Conservation (phyloP, 2,888 invertebrate genomes). For the Elysia crispata region DNA sequence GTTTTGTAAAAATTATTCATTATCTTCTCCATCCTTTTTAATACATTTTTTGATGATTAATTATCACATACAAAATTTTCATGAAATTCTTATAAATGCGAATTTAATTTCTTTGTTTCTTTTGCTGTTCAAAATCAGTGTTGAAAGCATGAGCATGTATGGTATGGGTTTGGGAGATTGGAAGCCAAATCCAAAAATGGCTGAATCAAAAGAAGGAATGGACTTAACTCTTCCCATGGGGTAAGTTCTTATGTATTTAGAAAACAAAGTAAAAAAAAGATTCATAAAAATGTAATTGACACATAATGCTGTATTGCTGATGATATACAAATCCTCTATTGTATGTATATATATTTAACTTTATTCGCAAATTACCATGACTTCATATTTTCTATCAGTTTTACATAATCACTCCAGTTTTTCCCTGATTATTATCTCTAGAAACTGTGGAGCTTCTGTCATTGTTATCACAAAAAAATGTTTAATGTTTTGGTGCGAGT, state of each 20-base stretch:
- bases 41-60: too few species aligned
- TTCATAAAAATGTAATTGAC: too few species aligned
- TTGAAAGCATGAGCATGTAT: conserved; percentile 70
- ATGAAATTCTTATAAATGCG: background rate
- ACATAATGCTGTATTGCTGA: too few species aligned
- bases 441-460: too few species aligned
- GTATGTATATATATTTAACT: background rate
- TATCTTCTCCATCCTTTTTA: too few species aligned
- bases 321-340: too few species aligned
- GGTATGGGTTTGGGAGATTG: conserved; percentile 43
- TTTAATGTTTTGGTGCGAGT: too few species aligned
- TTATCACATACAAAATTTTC: too few species aligned
- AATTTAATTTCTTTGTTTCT: background rate
- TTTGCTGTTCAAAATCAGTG: conserved; percentile 56
- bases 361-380: background rate
- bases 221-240: conserved; percentile 74
- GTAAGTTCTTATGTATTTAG: conserved; percentile 56
- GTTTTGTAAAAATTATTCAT: too few species aligned
- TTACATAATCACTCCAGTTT: background rate
- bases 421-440: background rate
- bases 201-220: conserved; percentile 64
- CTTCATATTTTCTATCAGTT: background rate
- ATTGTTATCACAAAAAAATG: too few species aligned
- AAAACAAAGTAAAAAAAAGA: too few species aligned
- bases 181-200: conserved; percentile 64